Percentiles rank a stretch among this genome's conserved stretches.
These are phyloP conservation scores for Caenorhabditis latens DNA, from an alignment of 1,140 invertebrate species.

Conservation along the genomic window DNA sequence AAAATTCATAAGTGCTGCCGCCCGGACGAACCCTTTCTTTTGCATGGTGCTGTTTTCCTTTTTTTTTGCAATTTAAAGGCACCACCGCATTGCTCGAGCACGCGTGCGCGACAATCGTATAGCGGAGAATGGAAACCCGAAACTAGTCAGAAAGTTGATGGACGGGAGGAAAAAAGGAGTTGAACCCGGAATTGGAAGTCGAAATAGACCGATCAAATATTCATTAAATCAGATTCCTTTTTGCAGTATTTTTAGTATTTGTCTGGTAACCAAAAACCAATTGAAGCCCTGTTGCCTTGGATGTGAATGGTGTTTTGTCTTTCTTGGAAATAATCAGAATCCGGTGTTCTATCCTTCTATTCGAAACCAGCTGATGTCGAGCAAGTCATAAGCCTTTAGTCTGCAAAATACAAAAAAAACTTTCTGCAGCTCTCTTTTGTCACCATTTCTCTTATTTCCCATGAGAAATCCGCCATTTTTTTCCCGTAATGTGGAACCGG, in stretches of 20 bases:
- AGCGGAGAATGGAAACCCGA: slow-evolving; percentile 46
- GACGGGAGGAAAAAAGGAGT: neutral
- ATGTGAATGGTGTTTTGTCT: neutral
- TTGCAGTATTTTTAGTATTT: too few relatives aligned
- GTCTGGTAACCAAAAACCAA: too few relatives aligned
- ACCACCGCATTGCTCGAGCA: neutral
- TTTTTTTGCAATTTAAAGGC: slow-evolving; percentile 14
- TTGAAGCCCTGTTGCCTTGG: too few relatives aligned
- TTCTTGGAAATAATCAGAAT: neutral
- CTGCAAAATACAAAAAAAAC: neutral
- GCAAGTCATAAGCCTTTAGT: neutral
- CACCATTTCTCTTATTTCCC: slow-evolving; percentile 43
- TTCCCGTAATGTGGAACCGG: neutral
- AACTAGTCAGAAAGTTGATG: slow-evolving; percentile 1
- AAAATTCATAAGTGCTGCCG: slow-evolving; percentile 43
- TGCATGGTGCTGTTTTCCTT: neutral
- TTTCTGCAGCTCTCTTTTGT: slow-evolving; percentile 10
- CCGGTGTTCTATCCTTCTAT: neutral
- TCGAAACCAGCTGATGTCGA: neutral
- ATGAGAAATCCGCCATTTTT: slow-evolving; percentile 12
- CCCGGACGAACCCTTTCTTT: neutral
- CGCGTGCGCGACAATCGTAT: slow-evolving; percentile 36
- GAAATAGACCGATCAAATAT: too few relatives aligned
- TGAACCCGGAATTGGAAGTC: neutral
- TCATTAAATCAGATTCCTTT: too few relatives aligned